Evolutionary conservation across 2,888 invertebrate species (phyloP).

Genomic region (Campopleginae sp.): DNA sequence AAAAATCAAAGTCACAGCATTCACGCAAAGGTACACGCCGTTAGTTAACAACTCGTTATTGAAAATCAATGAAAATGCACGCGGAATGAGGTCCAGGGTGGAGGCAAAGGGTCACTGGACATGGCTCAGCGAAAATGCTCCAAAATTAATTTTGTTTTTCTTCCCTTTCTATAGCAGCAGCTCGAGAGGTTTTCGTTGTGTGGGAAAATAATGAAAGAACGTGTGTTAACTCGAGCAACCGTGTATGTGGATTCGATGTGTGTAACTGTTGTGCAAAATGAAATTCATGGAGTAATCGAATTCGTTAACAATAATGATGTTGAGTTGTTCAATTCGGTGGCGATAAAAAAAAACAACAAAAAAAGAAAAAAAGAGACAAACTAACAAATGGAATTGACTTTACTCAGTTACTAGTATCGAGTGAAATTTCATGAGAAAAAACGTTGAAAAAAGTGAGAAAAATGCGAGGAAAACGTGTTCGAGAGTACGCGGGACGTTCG

Average conservation of each 20-base stretch:
- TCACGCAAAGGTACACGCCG: slow-evolving; percentile 26
- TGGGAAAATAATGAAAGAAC: slow-evolving; percentile 10
- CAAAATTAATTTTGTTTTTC: not conserved
- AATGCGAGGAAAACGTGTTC: not conserved
- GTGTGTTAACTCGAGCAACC: slow-evolving; percentile 53
- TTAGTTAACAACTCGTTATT: slow-evolving; percentile 39
- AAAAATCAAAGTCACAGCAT: slow-evolving; percentile 44
- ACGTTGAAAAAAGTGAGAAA: not conserved
- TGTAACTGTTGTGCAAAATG: slow-evolving; percentile 35
- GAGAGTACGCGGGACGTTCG: slow-evolving; percentile 69
- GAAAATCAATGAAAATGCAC: slow-evolving; percentile 44
- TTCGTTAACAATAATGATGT: slow-evolving; percentile 15
- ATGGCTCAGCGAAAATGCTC: slow-evolving; percentile 7
- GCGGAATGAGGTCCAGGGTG: not conserved
- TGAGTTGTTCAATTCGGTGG: slow-evolving; percentile 35
- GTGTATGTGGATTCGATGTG: slow-evolving; percentile 32
- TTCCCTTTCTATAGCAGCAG: slow-evolving; percentile 31
- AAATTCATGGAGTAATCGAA: slow-evolving; percentile 17
- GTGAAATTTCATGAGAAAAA: not conserved
- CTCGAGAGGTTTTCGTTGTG: slow-evolving; percentile 27
- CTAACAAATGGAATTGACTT: slow-evolving; percentile 35
- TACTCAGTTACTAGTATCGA: slow-evolving; percentile 32
- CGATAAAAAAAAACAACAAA: slow-evolving; percentile 41
- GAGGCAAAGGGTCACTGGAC: slow-evolving; percentile 6
- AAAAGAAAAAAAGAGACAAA: slow-evolving; percentile 33